Percentiles rank a stretch among this genome's conserved stretches.
Evolutionary conservation across 2,113 vertebrate species (phyloP).

Genomic region (Australoheros scitulus): DNA sequence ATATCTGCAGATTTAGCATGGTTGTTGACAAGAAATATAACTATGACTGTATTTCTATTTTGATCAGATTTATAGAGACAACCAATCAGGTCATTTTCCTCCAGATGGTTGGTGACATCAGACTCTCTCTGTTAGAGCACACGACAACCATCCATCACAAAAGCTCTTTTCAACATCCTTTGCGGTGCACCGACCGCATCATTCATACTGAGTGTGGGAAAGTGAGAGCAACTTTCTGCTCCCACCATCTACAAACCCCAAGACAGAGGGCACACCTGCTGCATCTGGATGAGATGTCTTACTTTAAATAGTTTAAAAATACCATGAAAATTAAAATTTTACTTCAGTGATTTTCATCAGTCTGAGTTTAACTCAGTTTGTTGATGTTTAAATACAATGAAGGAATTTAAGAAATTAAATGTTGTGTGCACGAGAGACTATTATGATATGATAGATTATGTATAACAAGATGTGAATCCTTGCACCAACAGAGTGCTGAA

Average conservation of each 20-base stretch:
- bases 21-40: neutral
- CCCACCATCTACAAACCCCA: slow-evolving; percentile 27
- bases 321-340: no score
- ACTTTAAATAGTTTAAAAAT: neutral
- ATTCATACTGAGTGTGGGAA: slow-evolving; percentile 62
- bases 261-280: neutral
- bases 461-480: neutral
- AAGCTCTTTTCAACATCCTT: slow-evolving; percentile 53
- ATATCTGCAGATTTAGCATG: neutral
- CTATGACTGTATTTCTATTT: neutral
- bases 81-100: slow-evolving; percentile 41
- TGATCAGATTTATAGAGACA: neutral
- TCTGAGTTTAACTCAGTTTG: no score
- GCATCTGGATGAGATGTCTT: slow-evolving; percentile 21
- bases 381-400: neutral
- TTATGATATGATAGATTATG: no score
- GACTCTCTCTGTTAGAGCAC: slow-evolving; percentile 12
- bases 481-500: neutral
- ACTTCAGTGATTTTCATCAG: no score
- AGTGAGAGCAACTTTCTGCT: slow-evolving; percentile 31
- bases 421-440: no score
- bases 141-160: slow-evolving; percentile 35
- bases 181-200: slow-evolving; percentile 37
- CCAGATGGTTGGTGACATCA: slow-evolving; percentile 48
- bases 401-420: no score